Conservation (phyloP, 2,797 vertebrate species). For the Hypotaenidia okinawae region DNA sequence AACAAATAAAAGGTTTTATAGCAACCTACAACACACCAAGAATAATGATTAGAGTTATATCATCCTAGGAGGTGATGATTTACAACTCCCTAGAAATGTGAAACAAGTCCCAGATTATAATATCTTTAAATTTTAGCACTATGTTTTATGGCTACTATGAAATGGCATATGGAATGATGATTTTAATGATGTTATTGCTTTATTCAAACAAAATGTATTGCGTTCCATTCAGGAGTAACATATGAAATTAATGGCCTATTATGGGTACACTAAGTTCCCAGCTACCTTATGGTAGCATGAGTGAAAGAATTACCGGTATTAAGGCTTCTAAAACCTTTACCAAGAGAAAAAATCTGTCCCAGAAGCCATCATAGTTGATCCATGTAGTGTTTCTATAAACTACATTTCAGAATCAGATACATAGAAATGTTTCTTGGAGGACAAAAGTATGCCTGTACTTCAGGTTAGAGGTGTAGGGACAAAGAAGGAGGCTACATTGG, state of each 20-base stretch:
- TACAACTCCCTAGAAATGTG: neutral
- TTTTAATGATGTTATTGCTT: neutral
- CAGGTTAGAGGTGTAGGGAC: neutral
- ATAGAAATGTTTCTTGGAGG: neutral
- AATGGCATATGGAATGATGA: neutral
- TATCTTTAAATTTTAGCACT: neutral
- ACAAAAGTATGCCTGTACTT: neutral
- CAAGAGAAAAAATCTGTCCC: neutral
- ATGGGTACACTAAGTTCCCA: neutral
- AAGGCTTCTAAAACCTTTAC: neutral
- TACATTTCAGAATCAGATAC: neutral
- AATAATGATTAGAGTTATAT: neutral
- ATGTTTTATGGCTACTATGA: neutral
- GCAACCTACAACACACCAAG: neutral
- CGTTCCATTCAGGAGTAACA: neutral
- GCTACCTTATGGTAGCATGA: neutral
- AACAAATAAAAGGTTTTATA: neutral
- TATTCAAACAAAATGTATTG: neutral
- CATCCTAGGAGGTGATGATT: neutral
- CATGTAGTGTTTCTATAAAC: neutral
- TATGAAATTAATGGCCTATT: neutral
- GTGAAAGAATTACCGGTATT: accelerated
- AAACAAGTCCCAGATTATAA: neutral
- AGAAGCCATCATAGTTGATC: neutral
- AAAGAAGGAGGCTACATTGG: neutral